Base-by-base conservation (phyloP, 2,113 vertebrate species). In the Monarcha castaneiventris region DNA sequence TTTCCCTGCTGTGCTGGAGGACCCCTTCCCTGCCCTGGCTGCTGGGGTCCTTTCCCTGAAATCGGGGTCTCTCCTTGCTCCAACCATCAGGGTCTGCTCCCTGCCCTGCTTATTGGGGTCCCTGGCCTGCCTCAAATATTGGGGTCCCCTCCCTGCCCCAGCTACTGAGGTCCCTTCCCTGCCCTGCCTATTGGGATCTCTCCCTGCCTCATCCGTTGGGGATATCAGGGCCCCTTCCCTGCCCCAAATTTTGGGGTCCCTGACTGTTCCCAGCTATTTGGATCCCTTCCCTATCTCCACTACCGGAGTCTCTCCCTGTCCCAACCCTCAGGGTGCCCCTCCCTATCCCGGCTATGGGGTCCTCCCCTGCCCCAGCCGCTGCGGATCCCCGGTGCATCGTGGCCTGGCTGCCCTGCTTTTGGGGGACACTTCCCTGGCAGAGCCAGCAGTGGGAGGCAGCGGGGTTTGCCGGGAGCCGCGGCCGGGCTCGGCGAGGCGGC, bases 341-440 rank as follows among this genome's bases (percentile, higher is more conserved):
- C 43, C n/a, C 29, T 29, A 5, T 6, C 48, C 33, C 0, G 1
- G 10, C 39, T 72, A 1, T 26, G 3, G 58, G 48, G 16, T 62
- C n/a, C 27, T 3, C 7, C n/a, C 41, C 56, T 26, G 15, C n/a
- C 25, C 44, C 46, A 26, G n/a, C 49, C 4, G 2, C 3, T 0
- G 20, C 2, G 16, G 66, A 22, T 71, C 12, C 30, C 52, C 26
- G 6, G 0, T 1, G 10, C 27, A 1, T 3, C 0, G 0, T 3
- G 6, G 33, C 27, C 32, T 8, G 61, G 17, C 49, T 29, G 32
- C 33, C 9, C 4, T 1, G 32, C 0, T n/a, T 93, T 84, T 55
- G 25, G 87, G 82, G 67, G 41, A 27, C 1, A 0, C 16, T n/a
- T 30, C 5, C 17, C 29, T 49, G 11, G 21, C 6, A 1, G 7